A percentile compares a stretch with the other conserved stretches of the same genome.
Conservation (phyloP, 2,797 vertebrate genomes). For the Microcaecilia unicolor region DNA sequence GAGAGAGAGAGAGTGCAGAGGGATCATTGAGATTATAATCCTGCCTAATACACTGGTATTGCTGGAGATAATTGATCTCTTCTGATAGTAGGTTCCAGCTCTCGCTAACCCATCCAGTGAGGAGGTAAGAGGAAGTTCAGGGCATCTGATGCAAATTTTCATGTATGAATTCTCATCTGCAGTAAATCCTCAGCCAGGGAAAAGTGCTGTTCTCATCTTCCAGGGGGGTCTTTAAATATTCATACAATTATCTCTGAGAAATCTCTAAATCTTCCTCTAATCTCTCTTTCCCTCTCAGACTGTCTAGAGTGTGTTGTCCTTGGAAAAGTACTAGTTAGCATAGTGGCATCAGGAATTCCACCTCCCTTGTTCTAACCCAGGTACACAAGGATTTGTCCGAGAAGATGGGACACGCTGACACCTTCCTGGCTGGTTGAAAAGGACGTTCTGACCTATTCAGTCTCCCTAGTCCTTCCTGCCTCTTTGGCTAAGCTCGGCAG, state of each 20-base stretch:
- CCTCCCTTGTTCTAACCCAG: too few species aligned
- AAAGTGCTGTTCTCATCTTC: too few species aligned
- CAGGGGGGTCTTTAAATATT: slow-evolving; percentile 45
- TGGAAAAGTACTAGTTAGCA: too few species aligned
- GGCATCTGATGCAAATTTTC: slow-evolving; percentile 35
- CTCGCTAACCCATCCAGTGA: slow-evolving; percentile 32
- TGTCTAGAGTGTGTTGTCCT: too few species aligned
- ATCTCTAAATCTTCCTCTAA: slow-evolving; percentile 29
- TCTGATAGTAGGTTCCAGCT: slow-evolving; percentile 28
- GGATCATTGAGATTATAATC: slow-evolving; percentile 59
- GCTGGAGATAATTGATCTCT: slow-evolving; percentile 44
- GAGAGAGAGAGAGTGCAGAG: slow-evolving; percentile 31
- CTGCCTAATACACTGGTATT: slow-evolving; percentile 47
- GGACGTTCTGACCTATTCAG: too few species aligned
- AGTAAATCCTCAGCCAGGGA: slow-evolving; percentile 35
- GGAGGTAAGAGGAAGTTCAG: slow-evolving; percentile 27
- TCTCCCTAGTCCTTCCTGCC: too few species aligned
- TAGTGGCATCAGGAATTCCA: too few species aligned
- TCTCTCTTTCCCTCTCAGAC: slow-evolving; percentile 24
- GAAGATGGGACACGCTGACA: too few species aligned
- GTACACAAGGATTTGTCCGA: too few species aligned
- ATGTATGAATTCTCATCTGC: slow-evolving; percentile 25
- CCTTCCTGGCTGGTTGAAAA: too few species aligned
- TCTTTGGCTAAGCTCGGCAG: too few species aligned
- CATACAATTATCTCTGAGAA: slow-evolving; percentile 40